phyloP scores from a whole-genome alignment of 2,888 invertebrate species.

The Lysandra bellargus region DNA sequence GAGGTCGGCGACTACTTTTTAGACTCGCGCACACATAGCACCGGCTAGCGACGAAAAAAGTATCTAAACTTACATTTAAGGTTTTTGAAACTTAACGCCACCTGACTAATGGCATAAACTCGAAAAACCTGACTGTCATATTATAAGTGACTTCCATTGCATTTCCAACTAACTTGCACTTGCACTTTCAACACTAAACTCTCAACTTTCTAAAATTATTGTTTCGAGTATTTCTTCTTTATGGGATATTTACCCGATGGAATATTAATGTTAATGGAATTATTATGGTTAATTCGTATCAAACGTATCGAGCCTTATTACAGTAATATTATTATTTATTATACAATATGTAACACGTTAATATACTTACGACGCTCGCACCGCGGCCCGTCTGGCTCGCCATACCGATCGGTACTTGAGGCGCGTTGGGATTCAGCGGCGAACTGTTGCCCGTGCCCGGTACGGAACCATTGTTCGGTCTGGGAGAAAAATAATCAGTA shows the following conservation, averaged over 20 bases:
- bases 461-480: slow-evolving; percentile 63
- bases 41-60: too few relatives aligned
- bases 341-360: not conserved
- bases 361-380: slow-evolving; percentile 86
- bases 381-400: slow-evolving; percentile 92
- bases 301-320: slow-evolving; percentile 13
- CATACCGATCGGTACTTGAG: slow-evolving; percentile 84
- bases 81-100: too few relatives aligned
- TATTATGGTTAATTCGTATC: slow-evolving; percentile 15
- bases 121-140: not conserved
- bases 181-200: too few relatives aligned
- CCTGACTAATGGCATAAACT: too few relatives aligned
- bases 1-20: too few relatives aligned
- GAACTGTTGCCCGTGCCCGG: slow-evolving; percentile 75
- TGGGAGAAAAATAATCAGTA: slow-evolving; percentile 36
- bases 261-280: slow-evolving; percentile 11
- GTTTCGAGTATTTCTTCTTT: not conserved
- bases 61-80: too few relatives aligned
- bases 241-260: not conserved
- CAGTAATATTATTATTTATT: not conserved
- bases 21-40: too few relatives aligned
- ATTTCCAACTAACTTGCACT: too few relatives aligned
- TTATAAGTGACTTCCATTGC: not conserved
- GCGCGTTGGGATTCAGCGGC: slow-evolving; percentile 82
- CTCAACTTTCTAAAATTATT: too few relatives aligned